phyloP scores from a whole-genome alignment of 2,797 vertebrate genomes.

The Arremon aurantiirostris region DNA sequence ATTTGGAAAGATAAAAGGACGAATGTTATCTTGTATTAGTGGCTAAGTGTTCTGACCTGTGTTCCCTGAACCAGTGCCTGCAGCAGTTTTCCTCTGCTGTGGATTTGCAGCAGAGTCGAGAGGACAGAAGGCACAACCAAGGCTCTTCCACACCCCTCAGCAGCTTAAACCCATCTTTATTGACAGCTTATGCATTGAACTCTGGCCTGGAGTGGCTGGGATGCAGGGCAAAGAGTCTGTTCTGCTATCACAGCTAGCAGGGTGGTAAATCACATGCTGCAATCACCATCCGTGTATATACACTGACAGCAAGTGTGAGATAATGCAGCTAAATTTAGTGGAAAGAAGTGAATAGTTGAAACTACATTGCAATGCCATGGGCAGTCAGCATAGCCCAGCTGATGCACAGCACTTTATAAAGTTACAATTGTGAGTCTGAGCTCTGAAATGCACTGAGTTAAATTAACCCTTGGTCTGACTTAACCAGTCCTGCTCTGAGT shows the following conservation, averaged over 20 bases:
- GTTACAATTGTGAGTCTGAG: not conserved
- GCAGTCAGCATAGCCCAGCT: not conserved
- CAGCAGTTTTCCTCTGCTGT: not conserved
- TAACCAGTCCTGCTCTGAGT: not conserved
- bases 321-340: slow-evolving; percentile 17
- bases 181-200: not conserved
- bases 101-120: not conserved
- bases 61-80: not conserved
- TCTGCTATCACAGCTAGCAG: not conserved
- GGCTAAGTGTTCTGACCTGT: not conserved
- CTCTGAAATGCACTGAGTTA: not conserved
- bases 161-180: not conserved
- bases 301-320: not conserved
- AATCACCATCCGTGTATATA: not conserved
- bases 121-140: not conserved
- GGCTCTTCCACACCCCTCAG: not conserved
- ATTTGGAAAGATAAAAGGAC: not conserved
- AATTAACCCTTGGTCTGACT: not conserved
- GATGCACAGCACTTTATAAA: not conserved
- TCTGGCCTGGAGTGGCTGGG: not conserved
- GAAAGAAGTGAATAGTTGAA: not conserved
- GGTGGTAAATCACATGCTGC: not conserved
- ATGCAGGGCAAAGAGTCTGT: not conserved
- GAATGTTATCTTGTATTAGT: not conserved
- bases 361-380: not conserved